Evolutionary conservation across 2,888 invertebrate species (phyloP).

Genomic region (Trissonchulus latispiculum): DNA sequence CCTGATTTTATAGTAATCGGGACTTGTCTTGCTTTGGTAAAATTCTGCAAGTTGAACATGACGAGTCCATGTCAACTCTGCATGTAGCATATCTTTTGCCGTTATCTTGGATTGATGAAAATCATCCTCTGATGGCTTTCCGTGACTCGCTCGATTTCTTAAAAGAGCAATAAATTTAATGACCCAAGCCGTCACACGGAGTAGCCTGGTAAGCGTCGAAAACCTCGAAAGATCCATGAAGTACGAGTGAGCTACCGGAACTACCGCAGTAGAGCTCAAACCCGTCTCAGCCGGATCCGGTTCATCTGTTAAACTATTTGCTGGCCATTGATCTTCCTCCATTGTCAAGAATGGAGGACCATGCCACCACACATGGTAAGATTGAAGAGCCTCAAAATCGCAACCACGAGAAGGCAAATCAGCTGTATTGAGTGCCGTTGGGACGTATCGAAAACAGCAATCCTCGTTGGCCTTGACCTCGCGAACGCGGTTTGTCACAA

Average conservation of each 20-base stretch:
- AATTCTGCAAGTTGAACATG: neutral
- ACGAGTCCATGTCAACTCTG: neutral
- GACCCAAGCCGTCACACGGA: too few relatives aligned
- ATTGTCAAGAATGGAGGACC: constrained; percentile 31
- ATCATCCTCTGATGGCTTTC: too few relatives aligned
- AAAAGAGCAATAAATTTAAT: too few relatives aligned
- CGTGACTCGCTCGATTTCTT: too few relatives aligned
- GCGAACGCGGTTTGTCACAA: constrained; percentile 30
- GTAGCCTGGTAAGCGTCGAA: neutral
- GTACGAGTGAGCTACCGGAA: too few relatives aligned
- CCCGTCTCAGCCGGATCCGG: too few relatives aligned
- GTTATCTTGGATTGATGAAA: too few relatives aligned
- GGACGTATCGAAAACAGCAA: constrained; percentile 28
- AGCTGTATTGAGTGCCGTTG: constrained; percentile 30
- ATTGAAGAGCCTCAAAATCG: constrained; percentile 22
- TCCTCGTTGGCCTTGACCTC: constrained; percentile 26
- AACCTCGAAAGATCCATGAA: neutral
- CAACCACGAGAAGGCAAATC: constrained; percentile 30
- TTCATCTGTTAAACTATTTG: too few relatives aligned
- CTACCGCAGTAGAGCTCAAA: too few relatives aligned
- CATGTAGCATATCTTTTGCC: too few relatives aligned
- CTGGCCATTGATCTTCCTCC: too few relatives aligned
- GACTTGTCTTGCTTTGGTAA: neutral
- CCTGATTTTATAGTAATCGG: neutral
- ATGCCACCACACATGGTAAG: constrained; percentile 27